Conservation (phyloP, 2,113 vertebrate genomes). For the Greenwoodochromis staneri region DNA sequence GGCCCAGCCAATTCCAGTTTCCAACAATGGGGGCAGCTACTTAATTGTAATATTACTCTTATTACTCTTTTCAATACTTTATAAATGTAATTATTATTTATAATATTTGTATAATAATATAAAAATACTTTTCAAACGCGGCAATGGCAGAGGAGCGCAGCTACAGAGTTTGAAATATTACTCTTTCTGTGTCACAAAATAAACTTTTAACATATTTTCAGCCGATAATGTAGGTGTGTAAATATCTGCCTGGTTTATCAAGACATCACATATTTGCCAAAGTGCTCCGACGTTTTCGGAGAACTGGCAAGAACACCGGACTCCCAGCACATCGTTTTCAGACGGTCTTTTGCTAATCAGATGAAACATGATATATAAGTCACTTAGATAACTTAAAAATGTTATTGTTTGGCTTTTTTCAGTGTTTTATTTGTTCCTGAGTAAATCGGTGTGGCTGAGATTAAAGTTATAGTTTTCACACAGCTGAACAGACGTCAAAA, state of each 20-base stretch:
- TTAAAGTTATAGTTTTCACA: background rate
- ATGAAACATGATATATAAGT: background rate
- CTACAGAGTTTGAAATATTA: background rate
- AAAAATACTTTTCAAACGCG: background rate
- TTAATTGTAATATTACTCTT: background rate
- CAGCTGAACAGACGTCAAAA: background rate
- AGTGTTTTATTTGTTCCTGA: background rate
- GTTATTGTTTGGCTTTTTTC: background rate
- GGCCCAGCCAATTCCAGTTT: background rate
- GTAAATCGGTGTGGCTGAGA: background rate
- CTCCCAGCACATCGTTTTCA: background rate
- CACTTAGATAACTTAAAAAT: background rate
- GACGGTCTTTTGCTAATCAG: background rate
- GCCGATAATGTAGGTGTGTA: background rate
- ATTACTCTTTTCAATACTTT: background rate
- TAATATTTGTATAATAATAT: background rate
- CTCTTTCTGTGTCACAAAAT: background rate
- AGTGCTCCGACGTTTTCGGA: background rate
- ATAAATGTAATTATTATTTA: background rate
- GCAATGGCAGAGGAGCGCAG: background rate
- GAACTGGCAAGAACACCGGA: background rate
- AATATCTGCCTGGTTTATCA: background rate
- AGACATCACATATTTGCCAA: background rate
- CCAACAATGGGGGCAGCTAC: background rate
- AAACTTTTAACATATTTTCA: background rate